phyloP scores from a whole-genome alignment of 2,113 vertebrate genomes.

The Jaculus jaculus region DNA sequence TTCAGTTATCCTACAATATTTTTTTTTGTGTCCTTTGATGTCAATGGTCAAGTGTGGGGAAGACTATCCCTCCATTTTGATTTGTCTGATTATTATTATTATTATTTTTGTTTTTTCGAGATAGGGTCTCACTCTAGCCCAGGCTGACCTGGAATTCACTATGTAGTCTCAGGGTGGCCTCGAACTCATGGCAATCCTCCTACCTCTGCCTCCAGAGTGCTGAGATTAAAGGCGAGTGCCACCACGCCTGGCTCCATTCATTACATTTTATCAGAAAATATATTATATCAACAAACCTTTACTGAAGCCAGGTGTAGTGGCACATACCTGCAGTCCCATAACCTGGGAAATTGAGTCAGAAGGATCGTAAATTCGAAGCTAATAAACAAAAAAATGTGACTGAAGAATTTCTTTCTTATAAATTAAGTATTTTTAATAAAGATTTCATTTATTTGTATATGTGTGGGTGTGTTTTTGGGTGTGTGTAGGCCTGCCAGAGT shows the following conservation, averaged over 20 bases:
- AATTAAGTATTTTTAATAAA: too few species aligned
- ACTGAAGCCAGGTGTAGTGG: not conserved
- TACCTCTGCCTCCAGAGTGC: too few species aligned
- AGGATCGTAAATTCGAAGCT: not conserved
- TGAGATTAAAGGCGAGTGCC: too few species aligned
- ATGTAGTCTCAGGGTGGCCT: too few species aligned
- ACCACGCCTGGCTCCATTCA: not conserved
- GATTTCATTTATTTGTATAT: too few species aligned
- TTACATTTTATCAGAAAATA: not conserved
- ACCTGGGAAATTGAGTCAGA: not conserved
- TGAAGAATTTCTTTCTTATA: not conserved
- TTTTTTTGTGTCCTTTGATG: not conserved
- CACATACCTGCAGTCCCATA: not conserved
- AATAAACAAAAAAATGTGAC: not conserved
- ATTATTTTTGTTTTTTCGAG: too few species aligned
- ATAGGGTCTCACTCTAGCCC: too few species aligned
- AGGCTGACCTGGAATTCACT: too few species aligned
- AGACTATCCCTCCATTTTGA: constrained; percentile 4
- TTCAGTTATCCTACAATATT: constrained; percentile 17
- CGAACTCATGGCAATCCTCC: too few species aligned
- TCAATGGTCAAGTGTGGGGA: not conserved
- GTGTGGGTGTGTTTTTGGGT: too few species aligned
- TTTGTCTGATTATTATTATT: not conserved
- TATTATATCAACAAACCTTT: not conserved
- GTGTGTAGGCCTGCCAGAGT: too few species aligned